Evolutionary conservation across 2,888 invertebrate species (phyloP), one percentile per base, ranked within the genome.

Genomic region (Tipula unca): DNA sequence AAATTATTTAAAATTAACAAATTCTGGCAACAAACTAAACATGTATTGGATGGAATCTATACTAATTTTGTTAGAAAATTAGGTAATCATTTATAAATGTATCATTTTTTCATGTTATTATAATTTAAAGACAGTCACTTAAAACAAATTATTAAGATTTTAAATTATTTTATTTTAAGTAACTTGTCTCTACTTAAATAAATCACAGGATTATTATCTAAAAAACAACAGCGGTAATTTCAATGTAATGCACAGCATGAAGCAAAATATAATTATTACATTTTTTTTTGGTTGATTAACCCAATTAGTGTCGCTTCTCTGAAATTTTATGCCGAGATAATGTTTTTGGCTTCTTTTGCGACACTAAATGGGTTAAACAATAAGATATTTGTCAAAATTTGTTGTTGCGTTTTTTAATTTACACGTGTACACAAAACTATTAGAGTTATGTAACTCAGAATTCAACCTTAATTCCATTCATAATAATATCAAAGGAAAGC

Each of bases 21-120:
- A 83, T 82, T 82, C 14, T 85, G 85, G 85, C 82, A 85, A 82
- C 36, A 35, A 25, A 82, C 82, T 54, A 85, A 85, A 85, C 29
- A 35, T 39, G 8, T 39, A 82, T 85, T 85, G 82, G 25, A 36
- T 82, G 85, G 82, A 85, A n/a, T 82, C 29, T 82, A 82, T 82
- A 25, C 39, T 82, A 36, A 82, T 85, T 48, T 85, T 36, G 25
- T 35, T 32, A 82, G 39, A 39, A 85, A 85, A 85, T 48, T 85
- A 85, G 85, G 85, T 85, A 85, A 36, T 83, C 35, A 83, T 69
- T 69, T 69, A 69, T 69, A 25, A 69, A 69, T 69, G 69, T 69
- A 25, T 69, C 69, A 69, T 25, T 69, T 69, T n/a, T 6, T 54
- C 48, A 54, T 54, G 48, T 54, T 20, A 17, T 5, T 13, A 25